Evolutionary conservation across 2,113 vertebrate genomes (phyloP), one percentile per base, ranked within the genome.

Genomic region (Parus major): DNA sequence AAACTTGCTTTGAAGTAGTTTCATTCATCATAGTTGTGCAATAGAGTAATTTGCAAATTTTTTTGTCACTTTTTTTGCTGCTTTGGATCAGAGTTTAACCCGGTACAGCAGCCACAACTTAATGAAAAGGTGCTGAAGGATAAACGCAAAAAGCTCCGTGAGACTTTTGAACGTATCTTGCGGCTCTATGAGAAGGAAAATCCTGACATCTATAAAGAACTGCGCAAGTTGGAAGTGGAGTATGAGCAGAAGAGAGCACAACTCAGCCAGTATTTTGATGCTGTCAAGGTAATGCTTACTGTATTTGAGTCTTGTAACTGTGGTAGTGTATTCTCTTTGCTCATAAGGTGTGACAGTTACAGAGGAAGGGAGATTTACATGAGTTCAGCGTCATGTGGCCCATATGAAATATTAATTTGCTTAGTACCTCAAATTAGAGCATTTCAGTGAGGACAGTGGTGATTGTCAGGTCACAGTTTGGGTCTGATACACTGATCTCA

Each of bases 91-190:
- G 99, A 99, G 94, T 99, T 99, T 95, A 99, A 99, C 95, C 99
- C 99, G 17, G 99, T 99, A 17, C 99, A 99, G 94, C 98, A 98
- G 93, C 99, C 99, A 13, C 98, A 99, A 77, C 97, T 99, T 69
- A 99, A 99, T 78, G 99, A 99, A 90, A 99, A 99, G 88, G 99
- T 99, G 49, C 96, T 99, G 44, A 98, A 99, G 88, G 99, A 99
- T 95, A 99, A 99, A 82, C 98, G 99, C 94, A 99, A 99, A 97
- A 99, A 99, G 73, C 98, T 99, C 9, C 98, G 99, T 3, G 99
- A 99, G 97, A 99, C 99, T 2, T 99, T 99, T 70, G 99, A 99
- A 91, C 98, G 99, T 3, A 99, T 99, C 57, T 97, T 99, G 39
- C 98, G 98, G 21, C 98, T 99, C 53, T 99, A 99, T 0, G 99